A percentile compares a stretch with the other conserved stretches of the same genome.
Evolutionary conservation across 2,888 invertebrate genomes (phyloP).

Genomic region (Lasioglossum leucozonium): DNA sequence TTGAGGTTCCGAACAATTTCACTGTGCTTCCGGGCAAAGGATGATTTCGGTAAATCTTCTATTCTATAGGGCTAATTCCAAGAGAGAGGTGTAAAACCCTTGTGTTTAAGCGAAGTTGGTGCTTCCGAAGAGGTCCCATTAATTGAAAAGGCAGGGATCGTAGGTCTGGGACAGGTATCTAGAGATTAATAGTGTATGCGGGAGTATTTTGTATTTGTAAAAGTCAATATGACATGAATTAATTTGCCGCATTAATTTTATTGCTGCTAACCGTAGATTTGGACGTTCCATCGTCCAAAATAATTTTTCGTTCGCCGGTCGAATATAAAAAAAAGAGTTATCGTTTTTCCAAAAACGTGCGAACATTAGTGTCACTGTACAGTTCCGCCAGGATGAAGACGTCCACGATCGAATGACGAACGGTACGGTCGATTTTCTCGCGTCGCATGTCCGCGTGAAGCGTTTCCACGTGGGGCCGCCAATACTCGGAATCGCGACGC

Average conservation of each 20-base stretch:
- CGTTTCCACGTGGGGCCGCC: slow-evolving; percentile 44
- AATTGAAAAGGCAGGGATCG: not conserved
- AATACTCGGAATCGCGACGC: slow-evolving; percentile 62
- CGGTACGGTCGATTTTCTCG: slow-evolving; percentile 21
- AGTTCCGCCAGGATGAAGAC: too few species aligned
- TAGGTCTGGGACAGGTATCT: not conserved
- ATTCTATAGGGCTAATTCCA: not conserved
- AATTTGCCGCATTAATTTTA: too few species aligned
- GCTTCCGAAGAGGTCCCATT: not conserved
- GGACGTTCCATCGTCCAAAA: too few species aligned
- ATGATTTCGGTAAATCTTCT: not conserved
- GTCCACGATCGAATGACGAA: not conserved
- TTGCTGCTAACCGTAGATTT: too few species aligned
- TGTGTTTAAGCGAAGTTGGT: not conserved
- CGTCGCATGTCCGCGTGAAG: slow-evolving; percentile 15
- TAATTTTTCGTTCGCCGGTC: too few species aligned
- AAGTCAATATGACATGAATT: not conserved
- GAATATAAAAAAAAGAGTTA: too few species aligned
- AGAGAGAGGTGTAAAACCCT: not conserved
- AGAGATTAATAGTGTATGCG: not conserved
- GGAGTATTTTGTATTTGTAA: not conserved
- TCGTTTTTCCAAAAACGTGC: too few species aligned
- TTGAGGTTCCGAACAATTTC: not conserved
- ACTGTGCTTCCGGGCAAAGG: too few species aligned
- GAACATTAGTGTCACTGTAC: too few species aligned